Base-by-base conservation (phyloP, 2,797 vertebrate species). In the Pangasius djambal region DNA sequence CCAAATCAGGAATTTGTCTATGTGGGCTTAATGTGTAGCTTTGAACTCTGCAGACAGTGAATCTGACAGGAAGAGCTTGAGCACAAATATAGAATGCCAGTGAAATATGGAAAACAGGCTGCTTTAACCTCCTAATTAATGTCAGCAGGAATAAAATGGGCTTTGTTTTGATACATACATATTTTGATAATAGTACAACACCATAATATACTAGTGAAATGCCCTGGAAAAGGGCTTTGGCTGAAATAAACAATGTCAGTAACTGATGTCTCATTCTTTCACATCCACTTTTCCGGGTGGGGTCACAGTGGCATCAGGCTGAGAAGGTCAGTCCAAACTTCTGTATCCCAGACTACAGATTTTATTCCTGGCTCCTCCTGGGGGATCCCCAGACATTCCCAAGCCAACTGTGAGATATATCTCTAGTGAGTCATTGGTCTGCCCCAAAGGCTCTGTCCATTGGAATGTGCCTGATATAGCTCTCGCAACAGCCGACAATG, bases 61-160 rank as follows among this genome's bases (percentile, higher is more conserved):
- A 74, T 18, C 75, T 79, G 90, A 92, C 84, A 93, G 92, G 89
- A 93, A 72, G 91, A 94, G 93, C 92, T 88, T 92, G 79, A 93
- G 91, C 91, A 93, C 83, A 89, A 37, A 57, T 78, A 52, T 10
- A 93, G 92, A 91, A 92, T 93, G 86, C 90, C 83, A 92, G 86
- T 91, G 75, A 94, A 87, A 92, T 91, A 91, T 92, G 92, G 93
- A 93, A 89, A 92, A 87, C 48, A 15, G 12, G 44, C 65, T 25
- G n/a, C 34, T 31, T 69, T 81, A 50, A 81, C 4, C 31, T 34
- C 1, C 0, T 16, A 59, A 86, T 57, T 61, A 77, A 8, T 63
- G 40, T 78, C n/a, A 16, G 52, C 20, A 55, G 37, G 31, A 67
- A 52, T 37, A 34, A 2, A 50, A 28, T 48, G 18, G 15, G 8